Evolutionary conservation across 2,797 vertebrate species (phyloP).

Genomic region (Prunella strophiata): DNA sequence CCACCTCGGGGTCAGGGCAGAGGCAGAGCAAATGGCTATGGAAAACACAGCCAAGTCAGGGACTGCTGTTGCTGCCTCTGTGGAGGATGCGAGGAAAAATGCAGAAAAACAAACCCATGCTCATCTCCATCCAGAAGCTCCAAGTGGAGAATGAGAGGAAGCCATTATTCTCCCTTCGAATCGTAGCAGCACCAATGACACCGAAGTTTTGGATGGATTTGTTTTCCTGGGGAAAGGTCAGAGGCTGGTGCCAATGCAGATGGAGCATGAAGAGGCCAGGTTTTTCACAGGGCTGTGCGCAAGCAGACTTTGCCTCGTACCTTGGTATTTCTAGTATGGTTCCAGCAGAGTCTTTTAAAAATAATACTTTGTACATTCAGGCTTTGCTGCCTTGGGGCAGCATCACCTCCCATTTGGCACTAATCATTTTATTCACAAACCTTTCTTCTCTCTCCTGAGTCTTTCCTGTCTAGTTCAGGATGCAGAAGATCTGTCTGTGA

Average conservation of each 20-base stretch:
- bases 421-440: constrained; percentile 45
- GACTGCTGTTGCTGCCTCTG: neutral
- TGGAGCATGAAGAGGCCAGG: neutral
- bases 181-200: constrained; percentile 73
- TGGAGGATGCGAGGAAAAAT: constrained; percentile 11
- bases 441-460: constrained; percentile 54
- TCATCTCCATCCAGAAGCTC: constrained; percentile 43
- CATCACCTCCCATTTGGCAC: constrained; percentile 71
- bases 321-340: constrained; percentile 49
- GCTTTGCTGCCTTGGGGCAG: constrained; percentile 24
- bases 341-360: constrained; percentile 62
- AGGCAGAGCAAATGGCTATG: constrained; percentile 14
- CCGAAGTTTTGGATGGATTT: constrained; percentile 52
- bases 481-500: constrained; percentile 33
- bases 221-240: constrained; percentile 41
- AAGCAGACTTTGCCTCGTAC: constrained; percentile 47
- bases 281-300: neutral
- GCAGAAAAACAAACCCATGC: constrained; percentile 55
- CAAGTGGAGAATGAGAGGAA: constrained; percentile 10
- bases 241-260: neutral
- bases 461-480: constrained; percentile 44
- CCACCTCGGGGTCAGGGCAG: neutral
- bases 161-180: constrained; percentile 35
- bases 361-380: constrained; percentile 71
- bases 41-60: constrained; percentile 16